Conservation (phyloP, 2,888 invertebrate genomes). For the Eudemis profundana region DNA sequence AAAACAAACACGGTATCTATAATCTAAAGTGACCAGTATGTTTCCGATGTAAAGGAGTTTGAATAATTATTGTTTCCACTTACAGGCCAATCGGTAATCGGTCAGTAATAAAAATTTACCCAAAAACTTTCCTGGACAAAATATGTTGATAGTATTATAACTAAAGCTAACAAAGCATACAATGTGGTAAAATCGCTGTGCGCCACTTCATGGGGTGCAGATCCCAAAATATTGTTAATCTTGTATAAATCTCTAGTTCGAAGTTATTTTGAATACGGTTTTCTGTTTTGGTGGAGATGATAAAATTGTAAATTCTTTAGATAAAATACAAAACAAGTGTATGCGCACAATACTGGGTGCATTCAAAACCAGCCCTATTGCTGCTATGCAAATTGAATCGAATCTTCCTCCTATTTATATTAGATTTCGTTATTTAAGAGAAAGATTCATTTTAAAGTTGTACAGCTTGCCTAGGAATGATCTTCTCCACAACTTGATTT, state of each 20-base stretch:
- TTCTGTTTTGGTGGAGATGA: slow-evolving; percentile 1
- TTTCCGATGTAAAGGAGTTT: no score
- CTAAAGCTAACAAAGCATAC: slow-evolving; percentile 5
- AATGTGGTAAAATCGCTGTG: neutral
- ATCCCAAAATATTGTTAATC: slow-evolving; percentile 9
- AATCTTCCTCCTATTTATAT: neutral
- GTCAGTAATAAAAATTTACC: no score
- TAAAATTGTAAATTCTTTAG: neutral
- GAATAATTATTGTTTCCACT: no score
- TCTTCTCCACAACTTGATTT: neutral
- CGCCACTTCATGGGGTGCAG: neutral
- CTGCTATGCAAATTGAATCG: slow-evolving; percentile 6
- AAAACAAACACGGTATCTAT: no score
- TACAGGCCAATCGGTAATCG: no score
- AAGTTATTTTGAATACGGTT: slow-evolving; percentile 1
- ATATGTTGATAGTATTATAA: neutral
- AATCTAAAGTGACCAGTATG: no score
- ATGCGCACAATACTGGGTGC: slow-evolving; percentile 2
- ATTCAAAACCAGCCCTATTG: slow-evolving; percentile 6
- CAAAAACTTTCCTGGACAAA: slow-evolving; percentile 9
- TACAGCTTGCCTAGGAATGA: neutral
- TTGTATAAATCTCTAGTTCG: slow-evolving; percentile 9
- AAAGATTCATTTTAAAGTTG: slow-evolving; percentile 5
- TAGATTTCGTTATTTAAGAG: slow-evolving; percentile 1
- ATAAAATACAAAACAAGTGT: slow-evolving; percentile 15